Evolutionary conservation across 2,113 vertebrate genomes (phyloP).

Genomic region (Lynx canadensis): DNA sequence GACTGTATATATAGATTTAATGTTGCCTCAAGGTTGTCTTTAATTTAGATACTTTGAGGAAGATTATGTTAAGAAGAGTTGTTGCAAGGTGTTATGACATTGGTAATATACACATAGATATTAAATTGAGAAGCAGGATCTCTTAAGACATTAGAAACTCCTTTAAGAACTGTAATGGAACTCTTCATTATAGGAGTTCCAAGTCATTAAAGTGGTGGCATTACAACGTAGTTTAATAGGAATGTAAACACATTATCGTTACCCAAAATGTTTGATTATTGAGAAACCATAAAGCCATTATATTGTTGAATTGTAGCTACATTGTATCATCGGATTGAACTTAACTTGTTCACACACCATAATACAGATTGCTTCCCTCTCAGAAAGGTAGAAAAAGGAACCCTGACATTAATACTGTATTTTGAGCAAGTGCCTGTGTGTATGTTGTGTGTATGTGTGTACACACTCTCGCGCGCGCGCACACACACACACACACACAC

Average conservation of each 20-base stretch:
- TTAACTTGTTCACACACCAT: background rate
- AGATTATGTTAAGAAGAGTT: constrained; percentile 72
- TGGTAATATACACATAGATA: constrained; percentile 57
- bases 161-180: background rate
- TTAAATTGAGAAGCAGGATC: constrained; percentile 55
- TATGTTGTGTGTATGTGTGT: too few species aligned
- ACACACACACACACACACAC: too few species aligned
- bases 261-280: background rate
- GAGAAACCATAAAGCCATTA: constrained; percentile 1
- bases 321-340: background rate
- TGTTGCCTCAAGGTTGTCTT: constrained; percentile 75
- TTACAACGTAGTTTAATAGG: constrained; percentile 1
- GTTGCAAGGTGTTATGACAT: constrained; percentile 51
- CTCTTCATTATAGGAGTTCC: background rate
- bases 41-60: constrained; percentile 72
- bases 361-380: background rate
- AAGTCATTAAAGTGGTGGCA: background rate
- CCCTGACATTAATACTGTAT: background rate
- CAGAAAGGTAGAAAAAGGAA: constrained; percentile 11
- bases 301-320: background rate
- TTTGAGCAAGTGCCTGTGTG: background rate
- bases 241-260: background rate
- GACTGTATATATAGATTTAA: constrained; percentile 31
- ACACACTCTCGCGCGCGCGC: too few species aligned
- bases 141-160: constrained; percentile 72